Conservation (phyloP, 2,113 vertebrate species). For the Thermophis baileyi region DNA sequence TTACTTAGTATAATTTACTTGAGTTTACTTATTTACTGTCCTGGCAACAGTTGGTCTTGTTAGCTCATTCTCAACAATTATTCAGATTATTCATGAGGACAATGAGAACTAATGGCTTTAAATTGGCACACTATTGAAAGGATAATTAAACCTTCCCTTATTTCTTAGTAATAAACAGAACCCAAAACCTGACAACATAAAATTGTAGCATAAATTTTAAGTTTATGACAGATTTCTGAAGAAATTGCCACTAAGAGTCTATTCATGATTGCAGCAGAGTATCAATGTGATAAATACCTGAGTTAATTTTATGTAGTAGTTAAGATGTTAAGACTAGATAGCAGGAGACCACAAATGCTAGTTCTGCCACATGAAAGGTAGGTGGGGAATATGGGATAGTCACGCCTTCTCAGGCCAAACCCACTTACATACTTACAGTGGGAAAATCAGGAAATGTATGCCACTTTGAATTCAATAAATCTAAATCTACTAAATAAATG, state of each 20-base stretch:
- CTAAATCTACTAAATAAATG: neutral
- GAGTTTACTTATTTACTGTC: neutral
- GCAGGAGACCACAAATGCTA: neutral
- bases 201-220: neutral
- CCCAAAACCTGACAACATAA: neutral
- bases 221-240: neutral
- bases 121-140: neutral
- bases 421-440: neutral
- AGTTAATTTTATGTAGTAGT: neutral
- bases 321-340: neutral
- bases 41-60: neutral
- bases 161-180: neutral
- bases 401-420: neutral
- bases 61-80: neutral
- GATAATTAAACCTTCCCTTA: neutral
- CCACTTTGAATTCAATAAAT: neutral
- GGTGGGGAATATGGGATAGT: neutral
- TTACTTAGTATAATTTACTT: neutral
- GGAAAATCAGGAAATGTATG: neutral
- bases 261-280: neutral
- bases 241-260: neutral
- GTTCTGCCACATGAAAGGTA: neutral
- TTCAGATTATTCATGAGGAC: neutral
- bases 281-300: neutral
- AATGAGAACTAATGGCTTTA: neutral